Evolutionary conservation across 2,113 vertebrate species (phyloP).

Genomic region (Tenrec ecaudatus): DNA sequence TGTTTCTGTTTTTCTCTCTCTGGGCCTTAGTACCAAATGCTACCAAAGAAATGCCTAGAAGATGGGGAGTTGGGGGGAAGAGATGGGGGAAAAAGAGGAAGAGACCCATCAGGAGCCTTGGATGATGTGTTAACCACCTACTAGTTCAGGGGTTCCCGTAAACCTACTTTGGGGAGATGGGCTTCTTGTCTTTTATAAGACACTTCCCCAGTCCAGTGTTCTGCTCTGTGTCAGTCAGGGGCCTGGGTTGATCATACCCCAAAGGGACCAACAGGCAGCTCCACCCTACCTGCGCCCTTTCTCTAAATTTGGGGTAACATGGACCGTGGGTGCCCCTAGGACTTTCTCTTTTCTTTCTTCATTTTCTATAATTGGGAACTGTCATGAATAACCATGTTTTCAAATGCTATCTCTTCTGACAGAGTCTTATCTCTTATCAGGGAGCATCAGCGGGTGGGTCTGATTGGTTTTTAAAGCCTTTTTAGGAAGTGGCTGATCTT

Average conservation of each 20-base stretch:
- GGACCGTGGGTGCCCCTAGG: neutral
- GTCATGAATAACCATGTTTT: too few species aligned
- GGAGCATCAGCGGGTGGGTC: neutral
- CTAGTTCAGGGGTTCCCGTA: neutral
- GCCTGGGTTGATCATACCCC: too few species aligned
- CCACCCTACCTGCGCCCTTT: neutral
- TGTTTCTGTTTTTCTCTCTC: too few species aligned
- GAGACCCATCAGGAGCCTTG: neutral
- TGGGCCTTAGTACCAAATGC: too few species aligned
- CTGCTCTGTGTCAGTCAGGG: neutral
- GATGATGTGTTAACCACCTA: accelerated
- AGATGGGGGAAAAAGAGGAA: too few species aligned
- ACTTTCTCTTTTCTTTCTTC: neutral
- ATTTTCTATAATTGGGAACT: too few species aligned
- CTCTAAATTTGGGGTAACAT: neutral
- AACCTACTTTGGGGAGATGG: neutral
- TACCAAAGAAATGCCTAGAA: neutral
- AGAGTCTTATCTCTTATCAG: neutral
- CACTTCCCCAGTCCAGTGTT: neutral
- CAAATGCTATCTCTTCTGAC: too few species aligned
- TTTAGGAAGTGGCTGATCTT: neutral
- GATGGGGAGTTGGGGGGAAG: too few species aligned
- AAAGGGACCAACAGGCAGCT: too few species aligned
- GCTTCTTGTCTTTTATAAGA: neutral
- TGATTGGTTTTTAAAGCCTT: neutral